Evolutionary conservation across 2,797 vertebrate species (phyloP).

Genomic region (Harpagifer antarcticus): DNA sequence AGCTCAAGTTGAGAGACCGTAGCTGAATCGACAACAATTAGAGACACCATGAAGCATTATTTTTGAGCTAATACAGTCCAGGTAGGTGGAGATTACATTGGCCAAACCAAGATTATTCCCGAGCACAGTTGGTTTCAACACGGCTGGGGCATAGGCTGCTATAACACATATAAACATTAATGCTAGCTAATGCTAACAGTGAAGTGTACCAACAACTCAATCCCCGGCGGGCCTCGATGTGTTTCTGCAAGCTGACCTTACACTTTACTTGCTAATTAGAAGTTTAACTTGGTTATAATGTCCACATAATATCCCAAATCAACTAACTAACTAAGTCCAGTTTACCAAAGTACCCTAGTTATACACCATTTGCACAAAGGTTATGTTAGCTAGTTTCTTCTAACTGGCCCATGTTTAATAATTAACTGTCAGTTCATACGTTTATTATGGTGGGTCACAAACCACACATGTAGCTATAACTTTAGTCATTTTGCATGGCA

Average conservation of each 20-base stretch:
- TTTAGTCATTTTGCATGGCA: background rate
- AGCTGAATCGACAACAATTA: slow-evolving; percentile 41
- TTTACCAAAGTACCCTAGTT: background rate
- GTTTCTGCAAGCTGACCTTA: slow-evolving; percentile 37
- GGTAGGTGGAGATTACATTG: slow-evolving; percentile 7
- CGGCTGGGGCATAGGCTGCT: slow-evolving; percentile 1
- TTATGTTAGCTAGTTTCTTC: slow-evolving; percentile 7
- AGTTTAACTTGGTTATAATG: background rate
- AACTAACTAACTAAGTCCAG: rapidly evolving
- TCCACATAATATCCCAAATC: rapidly evolving
- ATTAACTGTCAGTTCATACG: background rate
- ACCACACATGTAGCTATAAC: background rate
- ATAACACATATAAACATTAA: slow-evolving; percentile 53
- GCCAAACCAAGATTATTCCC: background rate
- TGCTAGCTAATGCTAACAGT: slow-evolving; percentile 70
- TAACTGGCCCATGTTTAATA: background rate
- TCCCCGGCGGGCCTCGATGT: slow-evolving; percentile 37
- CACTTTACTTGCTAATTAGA: background rate
- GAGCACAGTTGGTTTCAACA: background rate
- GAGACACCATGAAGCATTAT: slow-evolving; percentile 8
- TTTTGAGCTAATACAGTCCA: background rate
- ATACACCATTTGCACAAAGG: background rate
- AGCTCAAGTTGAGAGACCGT: slow-evolving; percentile 50
- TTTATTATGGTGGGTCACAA: background rate
- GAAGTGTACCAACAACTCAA: slow-evolving; percentile 42